Evolutionary conservation across 2,888 invertebrate species (phyloP).

Genomic region (Lordiphosa fenestrarum): DNA sequence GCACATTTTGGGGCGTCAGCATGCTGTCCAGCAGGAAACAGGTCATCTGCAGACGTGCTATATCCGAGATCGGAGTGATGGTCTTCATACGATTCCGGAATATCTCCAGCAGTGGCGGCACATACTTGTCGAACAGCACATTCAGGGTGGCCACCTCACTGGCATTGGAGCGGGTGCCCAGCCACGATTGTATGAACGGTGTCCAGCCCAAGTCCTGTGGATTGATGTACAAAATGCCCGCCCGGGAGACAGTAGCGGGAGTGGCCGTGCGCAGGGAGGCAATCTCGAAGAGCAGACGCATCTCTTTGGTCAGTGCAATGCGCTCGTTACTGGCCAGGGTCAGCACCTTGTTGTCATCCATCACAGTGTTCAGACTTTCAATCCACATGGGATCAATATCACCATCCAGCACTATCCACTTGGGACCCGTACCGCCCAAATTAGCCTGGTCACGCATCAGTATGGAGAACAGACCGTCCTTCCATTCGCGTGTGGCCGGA

Average conservation of each 20-base stretch:
- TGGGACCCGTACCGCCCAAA: constrained; percentile 90
- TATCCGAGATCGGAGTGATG: constrained; percentile 94
- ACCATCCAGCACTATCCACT: constrained; percentile 97
- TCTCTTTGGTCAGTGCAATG: constrained; percentile 92
- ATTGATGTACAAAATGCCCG: constrained; percentile 96
- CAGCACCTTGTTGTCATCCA: constrained; percentile 97
- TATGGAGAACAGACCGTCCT: constrained; percentile 93
- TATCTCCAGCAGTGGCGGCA: constrained; percentile 90
- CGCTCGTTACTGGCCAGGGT: constrained; percentile 97
- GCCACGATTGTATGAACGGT: constrained; percentile 94
- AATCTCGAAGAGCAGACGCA: constrained; percentile 97
- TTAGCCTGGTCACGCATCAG: constrained; percentile 97
- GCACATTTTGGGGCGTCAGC: constrained; percentile 89
- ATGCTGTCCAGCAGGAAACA: constrained; percentile 93
- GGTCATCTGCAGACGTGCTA: constrained; percentile 93
- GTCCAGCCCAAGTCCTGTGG: constrained; percentile 97
- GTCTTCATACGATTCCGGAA: constrained; percentile 88
- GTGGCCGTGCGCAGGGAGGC: constrained; percentile 94
- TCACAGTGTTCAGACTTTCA: constrained; percentile 96
- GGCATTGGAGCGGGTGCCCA: constrained; percentile 87
- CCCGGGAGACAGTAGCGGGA: constrained; percentile 96
- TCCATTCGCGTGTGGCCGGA: constrained; percentile 96
- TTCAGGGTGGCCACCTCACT: constrained; percentile 90
- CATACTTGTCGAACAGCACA: constrained; percentile 95
- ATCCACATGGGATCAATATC: constrained; percentile 99